These are phyloP conservation scores for Nyctereutes procyonoides DNA, from an alignment of 2,113 vertebrate species.

Conservation along the genomic window DNA sequence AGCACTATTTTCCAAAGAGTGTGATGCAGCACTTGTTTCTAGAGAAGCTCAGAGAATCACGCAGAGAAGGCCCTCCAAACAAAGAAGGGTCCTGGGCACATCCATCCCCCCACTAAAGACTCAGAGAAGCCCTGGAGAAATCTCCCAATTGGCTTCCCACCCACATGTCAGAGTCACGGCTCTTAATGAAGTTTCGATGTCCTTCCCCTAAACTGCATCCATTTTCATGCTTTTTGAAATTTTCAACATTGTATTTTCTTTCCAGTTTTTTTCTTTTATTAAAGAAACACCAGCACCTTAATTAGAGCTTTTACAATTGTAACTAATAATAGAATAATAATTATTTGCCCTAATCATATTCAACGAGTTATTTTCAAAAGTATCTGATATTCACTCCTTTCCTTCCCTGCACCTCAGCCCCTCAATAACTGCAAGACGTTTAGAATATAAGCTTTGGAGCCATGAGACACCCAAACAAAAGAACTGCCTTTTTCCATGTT, in stretches of 20 bases:
- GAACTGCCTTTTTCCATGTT: not conserved
- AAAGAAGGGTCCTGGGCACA: not conserved
- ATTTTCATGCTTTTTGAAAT: not conserved
- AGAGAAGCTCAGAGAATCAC: not conserved
- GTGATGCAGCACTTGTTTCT: not conserved
- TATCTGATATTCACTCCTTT: not conserved
- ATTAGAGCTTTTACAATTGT: conserved; percentile 12
- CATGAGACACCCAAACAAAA: not conserved
- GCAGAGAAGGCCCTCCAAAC: not conserved
- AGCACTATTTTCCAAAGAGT: not conserved
- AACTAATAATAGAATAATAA: not conserved
- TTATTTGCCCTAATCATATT: not conserved
- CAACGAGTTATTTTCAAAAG: not conserved
- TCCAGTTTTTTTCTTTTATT: not conserved
- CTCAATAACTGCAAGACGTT: not conserved
- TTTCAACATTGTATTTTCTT: not conserved
- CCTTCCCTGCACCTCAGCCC: not conserved
- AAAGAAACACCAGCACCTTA: not conserved
- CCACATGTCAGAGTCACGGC: not conserved
- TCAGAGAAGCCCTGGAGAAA: not conserved
- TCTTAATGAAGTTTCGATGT: not conserved
- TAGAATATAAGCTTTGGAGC: not conserved
- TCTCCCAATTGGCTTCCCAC: not conserved
- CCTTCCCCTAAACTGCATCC: not conserved
- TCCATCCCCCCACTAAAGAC: not conserved